Conservation (phyloP, 2,888 invertebrate genomes). For the Coelopa pilipes region DNA sequence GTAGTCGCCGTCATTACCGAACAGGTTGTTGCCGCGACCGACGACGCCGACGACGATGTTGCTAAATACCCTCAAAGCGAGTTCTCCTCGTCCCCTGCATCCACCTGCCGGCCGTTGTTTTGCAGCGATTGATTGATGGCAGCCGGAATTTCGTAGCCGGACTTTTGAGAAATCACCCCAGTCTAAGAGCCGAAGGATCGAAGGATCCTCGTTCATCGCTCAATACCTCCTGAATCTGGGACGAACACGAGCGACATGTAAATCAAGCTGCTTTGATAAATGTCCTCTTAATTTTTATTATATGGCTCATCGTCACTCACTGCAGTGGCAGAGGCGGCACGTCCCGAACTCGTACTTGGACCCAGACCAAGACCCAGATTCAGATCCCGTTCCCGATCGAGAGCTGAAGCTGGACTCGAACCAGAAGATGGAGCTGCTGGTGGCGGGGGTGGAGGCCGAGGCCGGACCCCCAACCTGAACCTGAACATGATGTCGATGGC, state of each 20-base stretch:
- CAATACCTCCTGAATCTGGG: not conserved
- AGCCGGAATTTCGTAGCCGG: not conserved
- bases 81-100: not conserved
- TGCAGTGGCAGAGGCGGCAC: too few species aligned
- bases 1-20: too few species aligned
- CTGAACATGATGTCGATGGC: not conserved
- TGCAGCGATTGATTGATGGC: constrained; percentile 3
- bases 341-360: too few species aligned
- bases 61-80: too few species aligned
- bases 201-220: constrained; percentile 2
- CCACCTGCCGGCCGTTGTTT: not conserved
- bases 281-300: constrained; percentile 30
- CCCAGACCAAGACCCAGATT: not conserved
- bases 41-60: too few species aligned
- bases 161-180: constrained; percentile 11
- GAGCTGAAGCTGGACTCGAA: not conserved
- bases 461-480: not conserved
- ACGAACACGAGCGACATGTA: constrained; percentile 5
- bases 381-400: not conserved
- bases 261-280: constrained; percentile 18
- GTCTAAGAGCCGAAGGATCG: not conserved
- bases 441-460: not conserved
- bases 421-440: too few species aligned
- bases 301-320: constrained; percentile 29
- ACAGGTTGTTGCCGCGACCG: not conserved